These are phyloP conservation scores for Conops quadrifasciatus DNA, from an alignment of 2,888 invertebrate species.

Conservation along the genomic window DNA sequence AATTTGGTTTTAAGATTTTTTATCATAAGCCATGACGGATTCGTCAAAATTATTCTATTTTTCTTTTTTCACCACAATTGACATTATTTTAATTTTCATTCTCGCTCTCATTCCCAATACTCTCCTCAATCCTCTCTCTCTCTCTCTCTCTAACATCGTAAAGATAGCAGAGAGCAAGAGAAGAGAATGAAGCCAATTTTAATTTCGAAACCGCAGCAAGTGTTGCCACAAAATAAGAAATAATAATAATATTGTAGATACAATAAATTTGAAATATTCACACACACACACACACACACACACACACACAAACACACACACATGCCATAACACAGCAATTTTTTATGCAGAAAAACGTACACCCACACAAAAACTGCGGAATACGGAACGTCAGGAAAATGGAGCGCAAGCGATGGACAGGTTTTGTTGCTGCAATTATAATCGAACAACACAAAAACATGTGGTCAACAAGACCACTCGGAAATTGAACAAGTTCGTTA, in stretches of 20 bases:
- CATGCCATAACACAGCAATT: not conserved
- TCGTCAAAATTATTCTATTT: no score
- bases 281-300: not conserved
- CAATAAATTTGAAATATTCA: not conserved
- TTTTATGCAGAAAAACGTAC: not conserved
- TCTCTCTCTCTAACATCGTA: not conserved
- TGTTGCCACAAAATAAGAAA: not conserved
- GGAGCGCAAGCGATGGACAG: no score
- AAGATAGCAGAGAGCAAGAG: not conserved
- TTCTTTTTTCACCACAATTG: no score
- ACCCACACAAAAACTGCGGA: not conserved
- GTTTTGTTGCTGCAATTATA: not conserved
- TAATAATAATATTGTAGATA: not conserved
- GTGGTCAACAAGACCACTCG: not conserved
- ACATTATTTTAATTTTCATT: no score
- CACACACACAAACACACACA: not conserved
- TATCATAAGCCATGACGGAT: no score
- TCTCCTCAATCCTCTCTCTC: no score
- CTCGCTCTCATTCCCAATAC: no score
- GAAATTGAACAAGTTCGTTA: not conserved
- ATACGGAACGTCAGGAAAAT: no score
- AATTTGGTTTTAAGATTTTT: no score
- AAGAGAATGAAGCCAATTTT: not conserved
- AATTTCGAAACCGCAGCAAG: not conserved
- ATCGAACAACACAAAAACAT: constrained; percentile 3